Evolutionary conservation across 64 coral and sea anemone genomes (phyloP), one percentile per base, ranked within the genome.

Genomic region (Pocillopora verrucosa): DNA sequence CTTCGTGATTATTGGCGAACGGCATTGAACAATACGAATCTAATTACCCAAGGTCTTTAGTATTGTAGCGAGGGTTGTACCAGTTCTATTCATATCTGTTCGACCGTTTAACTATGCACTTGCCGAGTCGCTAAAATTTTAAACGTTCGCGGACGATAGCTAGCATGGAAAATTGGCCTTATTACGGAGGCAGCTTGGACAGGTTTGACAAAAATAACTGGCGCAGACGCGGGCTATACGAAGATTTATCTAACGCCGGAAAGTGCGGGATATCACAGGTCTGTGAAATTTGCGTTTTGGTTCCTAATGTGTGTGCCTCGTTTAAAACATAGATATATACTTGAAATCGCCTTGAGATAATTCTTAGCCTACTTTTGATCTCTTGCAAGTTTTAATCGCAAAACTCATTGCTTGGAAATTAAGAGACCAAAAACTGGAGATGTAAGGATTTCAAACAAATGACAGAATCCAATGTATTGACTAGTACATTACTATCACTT

Each of bases 231-330:
- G 82, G 82, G 38, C 38, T 85, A 1, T 85, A 85, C 65, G 82
- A 85, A 85, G 82, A 85, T 57, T 85, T 85, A 72, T 85, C 82
- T 30, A 85, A 72, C 36, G 63, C 82, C 64, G 70, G 37, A 0
- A 72, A 85, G 65, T 85, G 63, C 16, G 82, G 82, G 65, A 85
- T 65, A 16, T 85, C 82, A 22, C 82, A 85, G 82, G 82, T 85
- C 25, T 9, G 82, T 72, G 16, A 13, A 10, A 11, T 65, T 7
- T 38, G 9, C 2, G 20, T 67, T 24, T 24, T 19, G 17, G 20
- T 22, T n/a, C 9, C 10, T 69, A 9, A 2, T 25, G 11, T 25
- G 61, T 63, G 11, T 63, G 61, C 61, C 22, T 70, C 22, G 11
- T 70, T 70, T 70, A 10, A 70, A 70, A n/a, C 7, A 51, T 51